Evolutionary conservation across 2,888 invertebrate species (phyloP), one percentile per base, ranked within the genome.

Genomic region (Cosmia pyralina): DNA sequence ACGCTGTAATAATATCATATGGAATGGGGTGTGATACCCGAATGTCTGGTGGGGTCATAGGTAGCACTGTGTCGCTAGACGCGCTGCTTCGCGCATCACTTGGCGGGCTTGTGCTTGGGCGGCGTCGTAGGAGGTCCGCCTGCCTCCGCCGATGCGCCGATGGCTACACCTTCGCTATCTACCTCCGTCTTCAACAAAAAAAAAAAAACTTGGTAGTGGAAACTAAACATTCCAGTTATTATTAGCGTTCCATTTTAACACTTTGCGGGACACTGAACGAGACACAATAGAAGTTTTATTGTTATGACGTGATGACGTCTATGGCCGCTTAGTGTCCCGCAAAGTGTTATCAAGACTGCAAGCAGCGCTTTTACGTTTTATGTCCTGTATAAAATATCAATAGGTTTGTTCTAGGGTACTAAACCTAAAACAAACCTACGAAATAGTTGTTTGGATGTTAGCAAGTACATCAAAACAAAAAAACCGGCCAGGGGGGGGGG

Each of bases 41-140:
- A 77, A 69, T 67, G 82, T 80, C 69, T 80, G 55, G 73, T 59
- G 65, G 57, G 77, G 69, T 67, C 58, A 55, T 15, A 69, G 66
- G 66, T 55, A 58, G 78, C 81, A 64, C 64, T 63, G 46, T n/a
- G 70, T 58, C 60, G 69, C 75, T 69, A 44, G 76, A 73, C n/a
- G 62, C 69, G 69, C 69, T 57, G 44, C 46, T 22, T 34, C 70
- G 34, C 46, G 62, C 68, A 94, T 96, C 96, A 96, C 95, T 96
- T 96, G 88, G 90, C 88, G 58, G 93, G 85, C 87, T 96, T 96
- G 88, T 94, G 95, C 82, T 96, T 96, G 84, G 95, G 95, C 75
- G 96, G 96, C 46, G 90, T 96, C 85, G 96, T 96, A 79, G 96
- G 96, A 19, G 96, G 94, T 0, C 95, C 95, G 77, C 96, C 96